Evolutionary conservation across 2,113 vertebrate species (phyloP), one percentile per base, ranked within the genome.

Genomic region (Corythaeola cristata): DNA sequence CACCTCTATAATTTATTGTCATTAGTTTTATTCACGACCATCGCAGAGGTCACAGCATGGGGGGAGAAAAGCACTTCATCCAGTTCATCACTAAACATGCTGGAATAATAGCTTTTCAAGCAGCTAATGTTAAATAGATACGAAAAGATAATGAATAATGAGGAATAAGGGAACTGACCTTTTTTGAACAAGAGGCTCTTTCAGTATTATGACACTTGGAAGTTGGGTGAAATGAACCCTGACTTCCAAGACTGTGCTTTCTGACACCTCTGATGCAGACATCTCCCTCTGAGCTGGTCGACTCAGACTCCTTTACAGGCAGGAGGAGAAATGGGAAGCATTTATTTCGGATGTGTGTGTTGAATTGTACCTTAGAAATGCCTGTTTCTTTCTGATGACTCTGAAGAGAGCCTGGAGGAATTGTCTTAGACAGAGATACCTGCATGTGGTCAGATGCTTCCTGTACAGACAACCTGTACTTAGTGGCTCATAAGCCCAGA

Each of bases 1-100:
- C 95, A 97, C 92, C 93, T 96, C 90, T 91, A 9, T 94, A 97
- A 97, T 97, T 97, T 96, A 94, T 78, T 90, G 84, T 88, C 95
- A 97, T 97, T 97, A 95, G 85, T 94, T 97, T 97, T 92, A 92
- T 94, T 97, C 89, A 32, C 4, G 15, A 91, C 78, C 49, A 23
- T 78, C 76, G 92, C 78, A 85, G 94, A 89, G 96, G 93, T 95
- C 96, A 88, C 91, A 90, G 85, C 82, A 94, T 27, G 41, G 66
- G 60, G 80, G 50, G 24, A 92, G 88, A 83, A 62, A 62, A 82
- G 58, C 66, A 74, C 78, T 95, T 92, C 74, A 90, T 94, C 93
- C 83, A 71, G 95, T 90, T 85, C 82, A 62, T 23, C 35, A 6
- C 58, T 37, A 77, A 92, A 50, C 15, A 33, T n/a, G 59, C 75